Evolutionary conservation across 2,113 vertebrate species (phyloP), one percentile per base, ranked within the genome.

Genomic region (Thomomys bottae): DNA sequence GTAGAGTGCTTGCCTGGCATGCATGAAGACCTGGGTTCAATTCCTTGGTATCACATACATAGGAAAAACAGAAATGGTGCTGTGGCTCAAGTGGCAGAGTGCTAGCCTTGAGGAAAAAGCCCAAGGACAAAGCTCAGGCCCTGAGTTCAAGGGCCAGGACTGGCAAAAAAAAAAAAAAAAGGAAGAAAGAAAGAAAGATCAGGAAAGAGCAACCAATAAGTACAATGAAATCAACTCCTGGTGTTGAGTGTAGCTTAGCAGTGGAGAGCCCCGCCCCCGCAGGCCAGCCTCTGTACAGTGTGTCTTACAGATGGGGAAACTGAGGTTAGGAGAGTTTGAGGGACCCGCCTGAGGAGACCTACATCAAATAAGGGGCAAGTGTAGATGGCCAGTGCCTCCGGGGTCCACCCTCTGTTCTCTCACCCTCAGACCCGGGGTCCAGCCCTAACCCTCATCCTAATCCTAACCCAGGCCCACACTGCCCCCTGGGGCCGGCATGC

Each of bases 401-500:
- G 49, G 18, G 49, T 15, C 45, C 45, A 49, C 45, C 49, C 49
- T 54, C 49, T 7, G 70, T 1, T 9, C 8, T 28, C 6, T 20
- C 20, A 12, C 7, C 18, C 71, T 3, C 34, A 38, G 38, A 73
- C 26, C 18, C 36, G 68, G 59, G 59, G 21, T 28, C 66, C 45
- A 49, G 38, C n/a, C 49, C 15, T 42, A 24, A 34, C 76, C 68
- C 64, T 5, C n/a, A 18, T 61, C 28, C 59, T 6, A 2, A 38
- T 71, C 84, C 23, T 71, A 61, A 54, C 32, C 80, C 82, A 8
- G 90, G 61, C 40, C 76, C 83, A 88, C 72, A 59, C 88, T 88
- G 90, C 79, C 93, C 95, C 91, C 96, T 93, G 92, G 34, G 59
- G 94, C 63, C 17, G 4, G 45, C 0, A 0, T 20, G 64, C 71